These are phyloP conservation scores for Takifugu bimaculatus DNA, from an alignment of 2,113 vertebrate species.

Conservation along the genomic window DNA sequence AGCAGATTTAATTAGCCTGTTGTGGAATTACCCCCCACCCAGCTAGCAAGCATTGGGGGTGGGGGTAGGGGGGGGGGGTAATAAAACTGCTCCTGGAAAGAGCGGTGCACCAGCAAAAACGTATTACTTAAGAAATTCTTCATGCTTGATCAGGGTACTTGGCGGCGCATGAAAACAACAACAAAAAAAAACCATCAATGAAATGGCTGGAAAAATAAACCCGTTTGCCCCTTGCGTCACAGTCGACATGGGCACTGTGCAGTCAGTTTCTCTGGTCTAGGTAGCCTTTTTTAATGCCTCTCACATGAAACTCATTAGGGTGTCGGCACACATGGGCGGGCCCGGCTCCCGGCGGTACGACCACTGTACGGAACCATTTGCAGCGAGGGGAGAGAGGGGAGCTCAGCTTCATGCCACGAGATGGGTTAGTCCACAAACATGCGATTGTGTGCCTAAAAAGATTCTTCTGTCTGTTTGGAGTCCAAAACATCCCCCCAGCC, in stretches of 20 bases:
- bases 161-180: too few relatives aligned
- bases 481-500: conserved; percentile 31
- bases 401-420: too few relatives aligned
- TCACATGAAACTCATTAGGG: conserved; percentile 68
- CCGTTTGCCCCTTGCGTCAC: background rate
- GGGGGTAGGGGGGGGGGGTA: background rate
- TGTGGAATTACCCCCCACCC: conserved; percentile 14
- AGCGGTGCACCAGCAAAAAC: background rate
- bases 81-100: conserved; percentile 28
- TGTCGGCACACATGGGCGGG: conserved; percentile 35
- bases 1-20: conserved; percentile 29
- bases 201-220: background rate
- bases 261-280: conserved; percentile 21
- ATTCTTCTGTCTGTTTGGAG: conserved; percentile 51
- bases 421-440: too few relatives aligned
- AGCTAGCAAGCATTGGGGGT: conserved; percentile 20
- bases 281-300: conserved; percentile 50
- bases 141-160: too few relatives aligned
- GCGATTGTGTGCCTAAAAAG: conserved; percentile 23
- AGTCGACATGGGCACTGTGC: background rate
- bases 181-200: background rate
- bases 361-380: conserved; percentile 17
- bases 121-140: too few relatives aligned
- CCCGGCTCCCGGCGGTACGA: conserved; percentile 12
- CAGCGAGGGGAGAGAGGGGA: background rate